phyloP scores from a whole-genome alignment of 2,888 invertebrate genomes.

The Syrphus vitripennis region DNA sequence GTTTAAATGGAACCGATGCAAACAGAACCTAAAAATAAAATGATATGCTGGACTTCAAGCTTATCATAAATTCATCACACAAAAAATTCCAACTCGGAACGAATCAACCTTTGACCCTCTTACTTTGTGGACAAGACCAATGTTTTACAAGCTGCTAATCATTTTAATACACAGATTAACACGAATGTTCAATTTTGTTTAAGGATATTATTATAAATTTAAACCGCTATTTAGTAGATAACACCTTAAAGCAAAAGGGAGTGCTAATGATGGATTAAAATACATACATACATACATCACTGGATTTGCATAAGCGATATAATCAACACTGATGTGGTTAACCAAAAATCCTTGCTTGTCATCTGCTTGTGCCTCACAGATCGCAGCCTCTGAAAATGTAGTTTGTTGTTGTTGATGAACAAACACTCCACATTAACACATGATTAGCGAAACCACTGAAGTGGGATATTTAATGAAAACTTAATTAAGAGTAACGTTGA shows the following conservation, averaged over 20 bases:
- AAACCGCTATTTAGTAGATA: background rate
- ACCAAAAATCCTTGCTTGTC: slow-evolving; percentile 56
- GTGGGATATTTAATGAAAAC: slow-evolving; percentile 46
- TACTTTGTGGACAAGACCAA: background rate
- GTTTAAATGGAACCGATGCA: too few species aligned
- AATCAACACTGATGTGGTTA: slow-evolving; percentile 55
- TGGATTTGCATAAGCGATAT: slow-evolving; percentile 61
- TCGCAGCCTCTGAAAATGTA: background rate
- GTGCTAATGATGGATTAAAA: slow-evolving; percentile 44
- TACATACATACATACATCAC: too few species aligned
- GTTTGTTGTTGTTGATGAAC: slow-evolving; percentile 7
- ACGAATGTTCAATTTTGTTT: background rate
- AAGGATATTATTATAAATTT: background rate
- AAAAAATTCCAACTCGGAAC: too few species aligned
- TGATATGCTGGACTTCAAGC: too few species aligned
- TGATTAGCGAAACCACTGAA: slow-evolving; percentile 25
- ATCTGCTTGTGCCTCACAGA: slow-evolving; percentile 42
- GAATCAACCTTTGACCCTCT: background rate
- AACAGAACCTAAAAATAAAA: too few species aligned
- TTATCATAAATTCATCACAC: too few species aligned
- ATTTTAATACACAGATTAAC: background rate
- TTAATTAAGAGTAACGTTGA: slow-evolving; percentile 40
- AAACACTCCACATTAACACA: slow-evolving; percentile 20
- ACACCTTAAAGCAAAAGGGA: background rate
- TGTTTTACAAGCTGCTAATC: background rate